These are phyloP conservation scores for Chironomus riparius DNA, from an alignment of 2,888 invertebrate genomes.

Conservation along the genomic window DNA sequence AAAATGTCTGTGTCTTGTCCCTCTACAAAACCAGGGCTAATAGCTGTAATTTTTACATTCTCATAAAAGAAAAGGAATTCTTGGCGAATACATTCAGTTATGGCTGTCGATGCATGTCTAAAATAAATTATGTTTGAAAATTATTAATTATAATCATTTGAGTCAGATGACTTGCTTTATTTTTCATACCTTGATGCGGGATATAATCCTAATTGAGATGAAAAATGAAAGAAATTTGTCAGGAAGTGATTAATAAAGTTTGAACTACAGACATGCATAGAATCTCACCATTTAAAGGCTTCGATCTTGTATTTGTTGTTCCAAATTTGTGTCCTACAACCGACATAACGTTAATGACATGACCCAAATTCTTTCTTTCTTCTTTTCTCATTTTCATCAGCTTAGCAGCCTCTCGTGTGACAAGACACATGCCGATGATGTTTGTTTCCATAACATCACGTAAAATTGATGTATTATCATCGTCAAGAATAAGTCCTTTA, in stretches of 20 bases:
- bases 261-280: too few species aligned
- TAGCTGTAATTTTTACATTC: conserved; percentile 33
- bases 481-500: conserved; percentile 9
- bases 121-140: conserved; percentile 30
- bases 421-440: conserved; percentile 3
- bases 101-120: conserved; percentile 36
- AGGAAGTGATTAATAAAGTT: too few species aligned
- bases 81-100: conserved; percentile 37
- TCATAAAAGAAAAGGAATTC: conserved; percentile 35
- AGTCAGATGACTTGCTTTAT: background rate
- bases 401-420: conserved; percentile 6
- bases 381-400: conserved; percentile 30
- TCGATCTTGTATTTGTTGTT: conserved; percentile 30
- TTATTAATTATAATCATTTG: conserved; percentile 30
- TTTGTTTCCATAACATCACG: conserved; percentile 11
- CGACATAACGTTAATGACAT: background rate
- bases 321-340: conserved; percentile 6
- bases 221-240: too few species aligned
- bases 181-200: conserved; percentile 28
- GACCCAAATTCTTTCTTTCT: conserved; percentile 36
- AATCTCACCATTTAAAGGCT: conserved; percentile 32
- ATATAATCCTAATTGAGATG: conserved; percentile 30
- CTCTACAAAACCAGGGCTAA: conserved; percentile 14
- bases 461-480: background rate
- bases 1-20: background rate